phyloP scores from a whole-genome alignment of 2,797 vertebrate species.

The Thalassophryne amazonica region DNA sequence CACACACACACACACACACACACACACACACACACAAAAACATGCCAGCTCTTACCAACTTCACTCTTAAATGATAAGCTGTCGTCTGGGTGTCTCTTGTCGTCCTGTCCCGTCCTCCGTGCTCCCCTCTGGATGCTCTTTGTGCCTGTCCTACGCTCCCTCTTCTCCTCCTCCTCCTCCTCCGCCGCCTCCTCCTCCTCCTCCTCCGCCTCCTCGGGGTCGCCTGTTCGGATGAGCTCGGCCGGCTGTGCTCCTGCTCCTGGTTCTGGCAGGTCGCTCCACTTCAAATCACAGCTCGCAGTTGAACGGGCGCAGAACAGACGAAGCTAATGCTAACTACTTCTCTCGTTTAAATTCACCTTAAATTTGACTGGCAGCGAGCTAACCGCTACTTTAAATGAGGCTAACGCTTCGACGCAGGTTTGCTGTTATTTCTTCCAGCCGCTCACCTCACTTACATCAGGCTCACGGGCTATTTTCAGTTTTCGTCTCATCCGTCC shows the following conservation, averaged over 20 bases:
- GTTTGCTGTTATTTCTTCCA: background rate
- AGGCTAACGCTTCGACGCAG: too few relatives aligned
- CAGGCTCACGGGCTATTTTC: background rate
- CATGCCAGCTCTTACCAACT: slow-evolving; percentile 38
- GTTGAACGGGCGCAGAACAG: too few relatives aligned
- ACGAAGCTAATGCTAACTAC: too few relatives aligned
- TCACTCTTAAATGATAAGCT: slow-evolving; percentile 34
- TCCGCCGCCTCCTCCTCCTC: slow-evolving; percentile 4
- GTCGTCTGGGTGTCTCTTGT: slow-evolving; percentile 39
- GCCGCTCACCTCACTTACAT: background rate
- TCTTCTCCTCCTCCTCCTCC: slow-evolving; percentile 15
- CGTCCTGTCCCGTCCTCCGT: slow-evolving; percentile 62
- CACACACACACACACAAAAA: too few relatives aligned
- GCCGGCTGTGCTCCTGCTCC: slow-evolving; percentile 14
- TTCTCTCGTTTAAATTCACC: too few relatives aligned
- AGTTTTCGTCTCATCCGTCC: slow-evolving; percentile 26
- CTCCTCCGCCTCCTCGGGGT: slow-evolving; percentile 23
- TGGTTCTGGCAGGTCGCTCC: slow-evolving; percentile 16
- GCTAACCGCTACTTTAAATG: background rate
- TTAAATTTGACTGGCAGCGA: background rate
- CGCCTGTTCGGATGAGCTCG: slow-evolving; percentile 19
- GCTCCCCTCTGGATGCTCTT: slow-evolving; percentile 64
- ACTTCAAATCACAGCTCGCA: slow-evolving; percentile 27
- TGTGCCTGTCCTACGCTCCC: slow-evolving; percentile 47
- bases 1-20: background rate